Base-by-base conservation (phyloP, 2,888 invertebrate species). In the Tipula unca region DNA sequence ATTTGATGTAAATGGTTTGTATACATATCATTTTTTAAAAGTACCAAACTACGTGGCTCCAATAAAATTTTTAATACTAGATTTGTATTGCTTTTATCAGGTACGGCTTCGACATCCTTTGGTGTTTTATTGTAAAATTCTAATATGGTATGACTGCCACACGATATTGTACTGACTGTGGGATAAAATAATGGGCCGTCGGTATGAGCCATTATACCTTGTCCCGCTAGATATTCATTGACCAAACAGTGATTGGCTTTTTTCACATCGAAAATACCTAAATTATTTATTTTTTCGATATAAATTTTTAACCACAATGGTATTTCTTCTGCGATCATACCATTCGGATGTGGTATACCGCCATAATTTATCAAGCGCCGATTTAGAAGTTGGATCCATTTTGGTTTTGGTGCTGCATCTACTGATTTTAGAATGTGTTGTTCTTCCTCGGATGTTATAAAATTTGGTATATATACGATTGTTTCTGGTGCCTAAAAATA, bases 361-460 rank as follows among this genome's bases (percentile, higher is more conserved):
- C 99, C 99, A 94, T 99, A 99, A 90, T 99, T 99, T 90, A 99
- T 98, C n/a, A 99, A 92, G 87, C 98, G 93, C 87, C 99, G 93
- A 89, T 98, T 95, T 25, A 95, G 94, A 69, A 99, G 92, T 89
- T 96, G 96, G 1, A 98, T 98, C 99, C 99, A 99, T 91, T 98
- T 98, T 8, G 99, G 98, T 88, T 94, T 96, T 89, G 99, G 99
- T 10, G 95, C 94, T 54, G 92, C 91, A 88, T 96, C 94, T 29
- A 99, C 94, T 87, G 94, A 93, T 42, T 93, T 92, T 84, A 97
- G 89, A 87, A 99, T 93, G 29, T 92, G 90, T 85, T 92, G 91
- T 89, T 97, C 95, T 89, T 97, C 96, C 69, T 93, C 93, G 87
- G 92, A 91, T 1, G 94, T 94, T 88, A 99, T 95, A 90, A 97